Evolutionary conservation across 2,797 vertebrate genomes (phyloP).

Genomic region (Pangasius djambal): DNA sequence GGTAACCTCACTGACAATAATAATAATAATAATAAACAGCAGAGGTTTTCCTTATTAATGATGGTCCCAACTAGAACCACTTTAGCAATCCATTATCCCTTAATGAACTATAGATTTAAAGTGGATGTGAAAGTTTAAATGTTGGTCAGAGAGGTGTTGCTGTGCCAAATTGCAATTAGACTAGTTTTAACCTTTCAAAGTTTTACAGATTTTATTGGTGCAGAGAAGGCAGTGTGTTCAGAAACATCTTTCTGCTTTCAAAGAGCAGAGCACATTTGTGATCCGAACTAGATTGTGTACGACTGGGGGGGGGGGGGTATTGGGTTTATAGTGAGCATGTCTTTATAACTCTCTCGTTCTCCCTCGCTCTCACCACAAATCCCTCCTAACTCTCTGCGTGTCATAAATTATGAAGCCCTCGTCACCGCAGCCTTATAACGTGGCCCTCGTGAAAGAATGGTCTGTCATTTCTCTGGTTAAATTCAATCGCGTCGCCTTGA

Average conservation of each 20-base stretch:
- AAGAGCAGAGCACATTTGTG: neutral
- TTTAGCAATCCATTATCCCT: neutral
- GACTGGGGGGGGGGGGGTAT: neutral
- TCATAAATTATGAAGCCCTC: constrained; percentile 75
- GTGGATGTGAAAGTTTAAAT: neutral
- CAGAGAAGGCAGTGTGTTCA: neutral
- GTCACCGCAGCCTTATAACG: constrained; percentile 72
- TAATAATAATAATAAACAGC: neutral
- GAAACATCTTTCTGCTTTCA: neutral
- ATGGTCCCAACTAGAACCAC: neutral
- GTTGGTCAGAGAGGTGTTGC: neutral
- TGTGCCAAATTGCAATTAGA: neutral
- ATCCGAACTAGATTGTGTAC: neutral
- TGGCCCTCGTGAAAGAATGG: constrained; percentile 75
- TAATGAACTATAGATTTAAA: constrained; percentile 5
- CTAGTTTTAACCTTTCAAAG: neutral
- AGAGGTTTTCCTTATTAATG: neutral
- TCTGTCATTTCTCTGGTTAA: constrained; percentile 84
- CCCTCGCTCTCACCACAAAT: constrained; percentile 47
- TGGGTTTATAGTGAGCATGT: constrained; percentile 29
- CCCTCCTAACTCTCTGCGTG: constrained; percentile 40
- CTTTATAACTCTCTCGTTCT: constrained; percentile 59
- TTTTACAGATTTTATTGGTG: neutral
- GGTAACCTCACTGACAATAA: neutral
- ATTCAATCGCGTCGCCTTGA: constrained; percentile 82